Base-by-base conservation (phyloP, 2,113 vertebrate genomes). In the Bostrychus sinensis region DNA sequence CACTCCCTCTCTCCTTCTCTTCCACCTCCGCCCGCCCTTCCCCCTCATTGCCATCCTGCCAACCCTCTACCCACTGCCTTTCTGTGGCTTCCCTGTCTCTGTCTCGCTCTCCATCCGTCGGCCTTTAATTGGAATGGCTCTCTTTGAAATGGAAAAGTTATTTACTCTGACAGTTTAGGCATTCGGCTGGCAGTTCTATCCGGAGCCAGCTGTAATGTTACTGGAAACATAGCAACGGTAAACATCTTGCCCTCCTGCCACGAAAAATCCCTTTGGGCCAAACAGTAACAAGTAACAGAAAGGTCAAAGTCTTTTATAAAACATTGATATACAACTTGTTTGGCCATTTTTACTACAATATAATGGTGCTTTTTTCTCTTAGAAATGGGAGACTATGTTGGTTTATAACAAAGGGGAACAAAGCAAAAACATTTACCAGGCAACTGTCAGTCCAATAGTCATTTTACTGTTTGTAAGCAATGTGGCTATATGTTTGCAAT, bases 91-190 rank as follows among this genome's bases (percentile, higher is more conserved):
- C 55, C 26, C 66, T 54, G 51, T 69, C 46, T 54, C 66, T 62
- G 76, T 86, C 63, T 77, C 59, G 48, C 14, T 26, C 75, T 76
- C 62, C 55, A 32, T 73, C 59, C 71, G 68, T 64, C 70, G 70
- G 76, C 28, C 62, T 71, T 77, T 80, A 83, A 86, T 86, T 83
- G 70, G 76, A 80, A 83, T 66, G 60, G 69, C 61, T 78, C 76
- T 77, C 82, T 85, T 88, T 83, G 82, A 88, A 85, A 88, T 82
- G 74, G 82, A 85, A 86, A 86, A 75, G 77, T 80, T 80, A 85
- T 88, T 85, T 85, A 81, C 82, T 83, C 71, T 85, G 86, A 85
- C 82, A 85, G 78, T 72, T 68, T 17, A 74, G 71, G 77, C 80
- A 70, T 86, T 88, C 84, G 78, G 80, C 68, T 64, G 56, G 66